Base-by-base conservation (phyloP, 2,797 vertebrate genomes). In the Tarsius wallacei region DNA sequence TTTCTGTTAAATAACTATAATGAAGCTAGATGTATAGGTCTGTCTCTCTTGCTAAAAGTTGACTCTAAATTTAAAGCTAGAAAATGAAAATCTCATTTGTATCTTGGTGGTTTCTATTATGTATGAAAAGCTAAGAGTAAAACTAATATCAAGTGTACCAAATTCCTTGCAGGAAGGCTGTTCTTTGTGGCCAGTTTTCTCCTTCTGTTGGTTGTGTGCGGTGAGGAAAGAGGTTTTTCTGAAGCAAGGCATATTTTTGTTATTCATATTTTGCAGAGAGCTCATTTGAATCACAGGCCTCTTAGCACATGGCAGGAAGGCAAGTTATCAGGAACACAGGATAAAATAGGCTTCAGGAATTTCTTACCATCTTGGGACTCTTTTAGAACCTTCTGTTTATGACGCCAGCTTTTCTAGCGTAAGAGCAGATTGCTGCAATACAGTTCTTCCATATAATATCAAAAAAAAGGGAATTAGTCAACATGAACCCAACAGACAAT, bases 311-410 rank as follows among this genome's bases (percentile, higher is more conserved):
- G 93, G 84, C 87, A 96, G 94, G 71, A 89, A 96, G 83, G 86
- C 74, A 96, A 95, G 70, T 80, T 92, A 96, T 93, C 76, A 94
- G 47, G 73, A 90, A 95, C 70, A 96, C 74, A 93, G 33, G 55
- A 96, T 92, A 96, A 97, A 97, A 97, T 53, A 97, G 87, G 51
- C n/a, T 96, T 94, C 26, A 64, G 84, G 70, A 87, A 92, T 84
- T 66, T 95, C 74, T 95, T 97, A 87, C 91, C 93, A 95, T 91
- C 61, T 95, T 95, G 83, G 57, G 70, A 95, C 7, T 90, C 91
- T 87, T 94, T 95, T 94, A 97, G 93, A 96, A 97, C 15, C 93
- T 97, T 96, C 93, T 98, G 91, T 80, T 95, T 90, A 87, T 82
- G 70, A 91, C 71, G 19, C 21, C 33, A 96, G 55, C 26, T 96